These are phyloP conservation scores for Ataeniobius toweri DNA, from an alignment of 2,797 vertebrate genomes.

Conservation along the genomic window DNA sequence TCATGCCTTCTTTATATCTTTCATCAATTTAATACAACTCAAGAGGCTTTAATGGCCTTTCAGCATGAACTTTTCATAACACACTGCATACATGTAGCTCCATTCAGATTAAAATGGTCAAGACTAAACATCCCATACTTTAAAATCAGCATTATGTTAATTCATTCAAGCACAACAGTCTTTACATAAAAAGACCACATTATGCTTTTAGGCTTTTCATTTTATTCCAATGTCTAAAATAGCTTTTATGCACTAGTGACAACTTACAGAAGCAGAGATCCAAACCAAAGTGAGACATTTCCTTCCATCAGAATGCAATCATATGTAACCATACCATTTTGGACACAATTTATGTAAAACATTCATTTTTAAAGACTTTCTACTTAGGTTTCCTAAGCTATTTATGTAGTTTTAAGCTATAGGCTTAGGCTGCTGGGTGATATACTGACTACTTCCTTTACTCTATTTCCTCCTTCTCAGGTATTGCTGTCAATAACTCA, in stretches of 20 bases:
- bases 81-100: constrained; percentile 16
- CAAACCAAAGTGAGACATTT: constrained; percentile 3
- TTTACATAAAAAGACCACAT: constrained; percentile 20
- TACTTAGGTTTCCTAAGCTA: background rate
- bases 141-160: constrained; percentile 32
- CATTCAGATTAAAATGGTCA: constrained; percentile 42
- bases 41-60: constrained; percentile 26
- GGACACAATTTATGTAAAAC: background rate
- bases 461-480: too few relatives aligned
- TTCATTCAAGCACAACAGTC: constrained; percentile 14
- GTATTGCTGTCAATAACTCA: too few relatives aligned
- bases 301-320: constrained; percentile 1
- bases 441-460: too few relatives aligned
- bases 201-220: constrained; percentile 3
- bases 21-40: constrained; percentile 17
- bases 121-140: constrained; percentile 4
- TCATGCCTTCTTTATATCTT: constrained; percentile 11
- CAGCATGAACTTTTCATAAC: constrained; percentile 26
- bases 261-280: constrained; percentile 1
- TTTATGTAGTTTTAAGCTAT: too few relatives aligned
- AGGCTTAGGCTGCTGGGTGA: too few relatives aligned
- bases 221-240: background rate
- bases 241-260: constrained; percentile 2
- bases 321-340: background rate
- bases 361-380: background rate